Percentiles rank a stretch among this genome's conserved stretches.
Evolutionary conservation across 2,888 invertebrate species (phyloP).

Genomic region (Eristalinus aeneus): DNA sequence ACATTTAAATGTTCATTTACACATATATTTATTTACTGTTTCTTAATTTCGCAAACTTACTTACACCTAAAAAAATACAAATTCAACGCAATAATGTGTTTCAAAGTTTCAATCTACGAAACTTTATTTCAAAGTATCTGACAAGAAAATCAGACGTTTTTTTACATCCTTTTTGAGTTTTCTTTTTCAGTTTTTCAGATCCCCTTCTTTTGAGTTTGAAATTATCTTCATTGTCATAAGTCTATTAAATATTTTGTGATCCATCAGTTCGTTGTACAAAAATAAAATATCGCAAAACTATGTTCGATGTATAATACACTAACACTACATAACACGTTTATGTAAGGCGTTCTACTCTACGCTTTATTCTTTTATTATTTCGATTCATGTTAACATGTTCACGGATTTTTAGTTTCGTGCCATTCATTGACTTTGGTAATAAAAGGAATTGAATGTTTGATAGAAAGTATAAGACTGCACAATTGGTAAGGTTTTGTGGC

Average conservation of each 20-base stretch:
- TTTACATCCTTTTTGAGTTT: conserved; percentile 1
- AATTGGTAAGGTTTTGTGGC: background rate
- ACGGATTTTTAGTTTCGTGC: conserved; percentile 3
- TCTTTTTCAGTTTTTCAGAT: background rate
- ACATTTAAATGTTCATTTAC: conserved; percentile 19
- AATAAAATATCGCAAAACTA: conserved; percentile 38
- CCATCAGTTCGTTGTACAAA: conserved; percentile 47
- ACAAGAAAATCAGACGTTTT: conserved; percentile 18
- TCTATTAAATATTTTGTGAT: conserved; percentile 30
- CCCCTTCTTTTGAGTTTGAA: conserved; percentile 10
- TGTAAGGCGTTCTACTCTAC: conserved; percentile 51
- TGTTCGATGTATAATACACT: conserved; percentile 70
- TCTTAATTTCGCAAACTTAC: conserved; percentile 31
- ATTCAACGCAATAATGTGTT: conserved; percentile 63
- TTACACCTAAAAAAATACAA: conserved; percentile 22
- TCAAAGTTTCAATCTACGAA: conserved; percentile 63
- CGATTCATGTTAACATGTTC: conserved; percentile 29
- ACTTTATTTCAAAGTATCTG: conserved; percentile 48
- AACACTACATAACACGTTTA: conserved; percentile 62
- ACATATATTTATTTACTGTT: conserved; percentile 5
- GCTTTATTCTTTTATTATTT: conserved; percentile 44
- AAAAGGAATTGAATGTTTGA: background rate
- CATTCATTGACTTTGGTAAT: conserved; percentile 43
- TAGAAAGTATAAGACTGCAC: background rate
- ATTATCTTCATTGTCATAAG: conserved; percentile 8